A percentile compares a stretch with the other conserved stretches of the same genome.
Conservation (phyloP, 2,797 vertebrate species). For the Tinamus major region DNA sequence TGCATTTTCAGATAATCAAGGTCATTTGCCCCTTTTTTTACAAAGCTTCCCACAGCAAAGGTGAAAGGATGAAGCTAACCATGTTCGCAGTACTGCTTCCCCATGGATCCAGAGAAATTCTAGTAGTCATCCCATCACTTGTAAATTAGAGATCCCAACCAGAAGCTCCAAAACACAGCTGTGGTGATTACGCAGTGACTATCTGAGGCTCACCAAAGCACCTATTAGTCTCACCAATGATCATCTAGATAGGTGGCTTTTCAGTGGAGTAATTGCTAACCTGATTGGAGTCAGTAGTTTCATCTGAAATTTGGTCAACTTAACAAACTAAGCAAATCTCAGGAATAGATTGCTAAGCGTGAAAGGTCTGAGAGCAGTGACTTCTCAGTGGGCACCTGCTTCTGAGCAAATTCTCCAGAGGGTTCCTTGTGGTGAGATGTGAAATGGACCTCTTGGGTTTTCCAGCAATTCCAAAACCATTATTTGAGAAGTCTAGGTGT, state of each 20-base stretch:
- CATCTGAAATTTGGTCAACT: not conserved
- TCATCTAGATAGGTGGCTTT: not conserved
- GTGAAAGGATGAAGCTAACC: not conserved
- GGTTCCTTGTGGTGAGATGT: not conserved
- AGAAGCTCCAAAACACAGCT: rapidly evolving
- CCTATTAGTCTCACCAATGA: rapidly evolving
- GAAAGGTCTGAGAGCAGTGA: not conserved
- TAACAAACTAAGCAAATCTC: not conserved
- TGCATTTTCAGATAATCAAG: constrained; percentile 10
- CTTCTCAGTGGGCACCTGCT: not conserved
- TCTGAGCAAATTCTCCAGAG: not conserved
- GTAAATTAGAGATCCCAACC: not conserved
- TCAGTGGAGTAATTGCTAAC: not conserved
- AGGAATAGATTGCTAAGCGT: not conserved
- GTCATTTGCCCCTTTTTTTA: not conserved
- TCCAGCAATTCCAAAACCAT: not conserved
- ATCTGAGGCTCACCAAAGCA: rapidly evolving
- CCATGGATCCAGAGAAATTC: not conserved
- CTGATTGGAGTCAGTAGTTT: not conserved
- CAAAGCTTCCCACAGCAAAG: not conserved
- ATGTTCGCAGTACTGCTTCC: not conserved
- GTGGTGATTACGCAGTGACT: not conserved
- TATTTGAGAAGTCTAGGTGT: not conserved
- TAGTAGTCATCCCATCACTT: not conserved
- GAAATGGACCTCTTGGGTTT: not conserved